Evolutionary conservation across 2,888 invertebrate species (phyloP).

Genomic region (Hetaerina titia): DNA sequence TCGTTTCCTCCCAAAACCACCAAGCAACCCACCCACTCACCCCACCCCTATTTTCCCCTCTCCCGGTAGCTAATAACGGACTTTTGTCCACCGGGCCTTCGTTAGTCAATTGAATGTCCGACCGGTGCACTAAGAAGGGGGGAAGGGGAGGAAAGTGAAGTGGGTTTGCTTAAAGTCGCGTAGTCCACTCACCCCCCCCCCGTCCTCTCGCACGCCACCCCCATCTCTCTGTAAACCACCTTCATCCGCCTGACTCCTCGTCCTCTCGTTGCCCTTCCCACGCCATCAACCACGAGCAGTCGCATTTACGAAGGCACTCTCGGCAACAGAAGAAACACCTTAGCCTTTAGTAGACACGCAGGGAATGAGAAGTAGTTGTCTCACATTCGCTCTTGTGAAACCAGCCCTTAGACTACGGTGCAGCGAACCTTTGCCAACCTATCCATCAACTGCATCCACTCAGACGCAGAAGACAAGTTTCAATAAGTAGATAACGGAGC

Average conservation of each 20-base stretch:
- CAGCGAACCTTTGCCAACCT: background rate
- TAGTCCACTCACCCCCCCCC: background rate
- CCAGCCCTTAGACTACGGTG: background rate
- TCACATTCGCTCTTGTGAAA: too few species aligned
- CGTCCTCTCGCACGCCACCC: background rate
- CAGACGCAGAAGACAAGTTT: background rate
- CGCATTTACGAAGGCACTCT: background rate
- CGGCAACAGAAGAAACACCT: background rate
- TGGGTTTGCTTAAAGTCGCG: background rate
- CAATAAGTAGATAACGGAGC: background rate
- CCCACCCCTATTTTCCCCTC: background rate
- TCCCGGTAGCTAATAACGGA: background rate
- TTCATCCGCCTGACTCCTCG: background rate
- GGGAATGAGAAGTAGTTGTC: too few species aligned
- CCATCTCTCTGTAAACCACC: background rate
- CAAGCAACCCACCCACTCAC: background rate
- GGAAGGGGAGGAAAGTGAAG: background rate
- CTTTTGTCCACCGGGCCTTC: background rate
- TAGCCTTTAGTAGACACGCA: background rate
- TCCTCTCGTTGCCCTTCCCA: background rate
- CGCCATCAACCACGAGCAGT: background rate
- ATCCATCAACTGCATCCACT: background rate
- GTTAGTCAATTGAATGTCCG: constrained; percentile 2
- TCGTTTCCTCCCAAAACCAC: background rate
- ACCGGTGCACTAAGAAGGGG: background rate